Evolutionary conservation across 2,888 invertebrate species (phyloP), one percentile per base, ranked within the genome.

Genomic region (Nymphalis urticae): DNA sequence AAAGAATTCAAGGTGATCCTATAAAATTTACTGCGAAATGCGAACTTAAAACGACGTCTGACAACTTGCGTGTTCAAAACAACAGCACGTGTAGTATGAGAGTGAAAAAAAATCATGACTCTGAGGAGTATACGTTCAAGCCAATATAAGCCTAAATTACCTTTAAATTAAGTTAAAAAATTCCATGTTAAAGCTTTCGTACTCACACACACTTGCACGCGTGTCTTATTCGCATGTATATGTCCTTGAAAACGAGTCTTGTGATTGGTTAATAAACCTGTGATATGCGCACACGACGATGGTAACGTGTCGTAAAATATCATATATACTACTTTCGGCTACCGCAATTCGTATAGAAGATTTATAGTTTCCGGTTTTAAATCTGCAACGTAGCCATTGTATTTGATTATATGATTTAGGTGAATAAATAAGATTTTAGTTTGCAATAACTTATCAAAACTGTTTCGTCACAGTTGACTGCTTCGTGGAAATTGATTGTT

Each of bases 1-100:
- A 32, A 66, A 68, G 48, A 59, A 61, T 21, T 69, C 70, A 73
- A 73, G 70, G 70, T 63, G 71, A 72, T 70, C 69, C 69, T 62
- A 71, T 66, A 63, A 42, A 42, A 66, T 67, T 51, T 66, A 64
- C 58, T 36, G 36, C 65, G 10, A 60, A 63, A 54, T 47, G 27
- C 65, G 9, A 60, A 66, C 61, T 62, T 62, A 66, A 56, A 71
- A 72, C 72, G 66, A 69, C 59, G 72, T 74, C 71, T 74, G 69
- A 78, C 74, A 79, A 76, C 72, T 75, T 64, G 75, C 71, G 36
- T 66, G 76, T 77, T 74, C 79, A 77, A 77, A 81, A 79, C 79
- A 78, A 73, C 67, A 53, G 21, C 71, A 72, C 71, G 69, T 72
- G 69, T 66, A 62, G 8, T 32, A 27, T 10, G 21, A 32, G 58